These are phyloP conservation scores for Acanthosepion esculentum DNA, from an alignment of 2,888 invertebrate species.

Conservation along the genomic window DNA sequence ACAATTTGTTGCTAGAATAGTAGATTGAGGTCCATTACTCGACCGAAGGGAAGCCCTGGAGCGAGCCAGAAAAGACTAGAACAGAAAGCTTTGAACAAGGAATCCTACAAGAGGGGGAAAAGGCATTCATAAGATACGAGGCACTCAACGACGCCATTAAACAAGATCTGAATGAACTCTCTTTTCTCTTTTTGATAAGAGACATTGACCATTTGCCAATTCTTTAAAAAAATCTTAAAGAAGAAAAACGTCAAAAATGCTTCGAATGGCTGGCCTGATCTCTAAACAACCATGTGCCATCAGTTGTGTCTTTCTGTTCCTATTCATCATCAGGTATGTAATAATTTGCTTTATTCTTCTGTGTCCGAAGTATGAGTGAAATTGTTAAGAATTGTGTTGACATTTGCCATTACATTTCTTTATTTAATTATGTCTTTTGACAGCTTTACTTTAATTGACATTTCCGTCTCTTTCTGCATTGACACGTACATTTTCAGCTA, in stretches of 20 bases:
- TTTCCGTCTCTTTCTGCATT: no score
- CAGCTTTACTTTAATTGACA: no score
- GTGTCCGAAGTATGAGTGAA: neutral
- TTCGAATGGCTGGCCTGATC: neutral
- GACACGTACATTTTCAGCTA: no score
- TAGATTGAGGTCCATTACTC: neutral
- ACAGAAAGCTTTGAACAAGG: neutral
- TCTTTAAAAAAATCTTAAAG: no score
- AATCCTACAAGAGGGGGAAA: neutral
- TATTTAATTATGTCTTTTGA: no score
- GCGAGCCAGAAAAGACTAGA: neutral
- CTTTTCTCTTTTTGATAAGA: neutral
- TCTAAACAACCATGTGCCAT: neutral
- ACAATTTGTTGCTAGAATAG: conserved; percentile 24
- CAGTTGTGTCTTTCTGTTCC: neutral
- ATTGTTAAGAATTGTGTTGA: no score
- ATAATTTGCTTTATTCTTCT: neutral
- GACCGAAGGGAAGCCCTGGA: neutral
- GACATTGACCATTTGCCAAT: neutral
- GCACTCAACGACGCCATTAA: neutral
- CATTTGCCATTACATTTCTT: no score
- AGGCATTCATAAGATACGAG: neutral
- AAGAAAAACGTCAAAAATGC: no score
- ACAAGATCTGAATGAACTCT: neutral
- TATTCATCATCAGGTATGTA: neutral